These are phyloP conservation scores for Nannospalax galili DNA, from an alignment of 2,113 vertebrate species.

Conservation along the genomic window DNA sequence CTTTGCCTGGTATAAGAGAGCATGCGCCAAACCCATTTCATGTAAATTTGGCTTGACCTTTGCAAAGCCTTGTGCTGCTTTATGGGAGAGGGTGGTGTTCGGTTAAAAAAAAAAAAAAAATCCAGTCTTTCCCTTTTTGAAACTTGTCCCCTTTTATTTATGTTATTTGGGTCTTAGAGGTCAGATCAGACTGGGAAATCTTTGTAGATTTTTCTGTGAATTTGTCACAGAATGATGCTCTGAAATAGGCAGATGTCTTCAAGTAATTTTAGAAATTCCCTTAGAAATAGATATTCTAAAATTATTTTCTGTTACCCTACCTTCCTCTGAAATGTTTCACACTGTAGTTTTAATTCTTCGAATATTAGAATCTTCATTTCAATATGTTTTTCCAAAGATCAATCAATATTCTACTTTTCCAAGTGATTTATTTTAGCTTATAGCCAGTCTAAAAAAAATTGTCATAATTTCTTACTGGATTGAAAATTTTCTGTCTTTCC, in stretches of 20 bases:
- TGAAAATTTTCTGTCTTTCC: conserved; percentile 44
- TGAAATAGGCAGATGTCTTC: conserved; percentile 59
- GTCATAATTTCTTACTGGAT: conserved; percentile 55
- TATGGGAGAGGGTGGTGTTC: conserved; percentile 84
- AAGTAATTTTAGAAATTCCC: conserved; percentile 65
- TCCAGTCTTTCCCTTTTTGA: conserved; percentile 75
- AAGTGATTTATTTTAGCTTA: conserved; percentile 63
- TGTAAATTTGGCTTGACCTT: conserved; percentile 85
- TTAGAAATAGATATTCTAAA: conserved; percentile 53
- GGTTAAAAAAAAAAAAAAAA: conserved; percentile 59
- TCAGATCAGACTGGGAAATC: conserved; percentile 54
- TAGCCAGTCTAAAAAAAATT: conserved; percentile 24
- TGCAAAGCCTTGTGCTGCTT: conserved; percentile 83
- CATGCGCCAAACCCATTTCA: conserved; percentile 83
- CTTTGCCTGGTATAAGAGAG: conserved; percentile 85
- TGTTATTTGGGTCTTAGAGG: conserved; percentile 62
- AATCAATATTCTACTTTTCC: conserved; percentile 1
- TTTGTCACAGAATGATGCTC: conserved; percentile 63
- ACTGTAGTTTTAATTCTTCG: conserved; percentile 69
- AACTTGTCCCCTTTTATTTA: conserved; percentile 68
- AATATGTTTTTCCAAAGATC: conserved; percentile 54
- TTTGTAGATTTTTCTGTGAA: conserved; percentile 77
- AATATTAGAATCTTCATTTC: conserved; percentile 73
- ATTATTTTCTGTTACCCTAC: conserved; percentile 45
- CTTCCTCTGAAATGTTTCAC: conserved; percentile 50